These are phyloP conservation scores for Haliclystus octoradiatus DNA, from an alignment of 30 jellyfish, hydroid and myxozoan species.

Conservation along the genomic window DNA sequence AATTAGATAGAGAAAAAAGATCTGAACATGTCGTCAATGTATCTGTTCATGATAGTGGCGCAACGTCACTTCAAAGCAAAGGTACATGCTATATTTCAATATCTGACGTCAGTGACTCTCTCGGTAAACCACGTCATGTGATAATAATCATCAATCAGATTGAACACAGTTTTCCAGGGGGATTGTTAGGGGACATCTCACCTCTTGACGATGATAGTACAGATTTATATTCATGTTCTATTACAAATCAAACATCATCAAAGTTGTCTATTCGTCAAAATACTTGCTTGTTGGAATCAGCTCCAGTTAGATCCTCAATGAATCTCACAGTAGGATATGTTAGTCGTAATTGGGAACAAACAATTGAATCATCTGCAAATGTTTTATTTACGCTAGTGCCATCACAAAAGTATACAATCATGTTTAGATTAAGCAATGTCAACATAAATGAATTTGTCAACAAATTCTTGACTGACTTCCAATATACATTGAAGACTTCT, in stretches of 20 bases:
- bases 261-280: background rate
- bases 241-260: slow-evolving; percentile 1
- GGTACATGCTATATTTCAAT: slow-evolving; percentile 25
- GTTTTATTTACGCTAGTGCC: slow-evolving; percentile 12
- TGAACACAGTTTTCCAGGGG: slow-evolving; percentile 21
- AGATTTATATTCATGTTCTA: slow-evolving; percentile 42
- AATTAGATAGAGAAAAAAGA: slow-evolving; percentile 42
- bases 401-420: slow-evolving; percentile 18
- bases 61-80: slow-evolving; percentile 20
- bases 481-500: background rate
- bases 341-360: slow-evolving; percentile 1
- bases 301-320: slow-evolving; percentile 20
- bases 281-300: slow-evolving; percentile 33
- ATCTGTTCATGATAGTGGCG: slow-evolving; percentile 40
- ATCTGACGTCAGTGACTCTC: slow-evolving; percentile 53
- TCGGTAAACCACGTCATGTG: slow-evolving; percentile 34
- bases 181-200: slow-evolving; percentile 61
- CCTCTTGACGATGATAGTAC: slow-evolving; percentile 61
- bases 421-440: slow-evolving; percentile 24
- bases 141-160: slow-evolving; percentile 22
- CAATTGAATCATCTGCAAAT: slow-evolving; percentile 4
- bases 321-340: slow-evolving; percentile 5
- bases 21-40: slow-evolving; percentile 18
- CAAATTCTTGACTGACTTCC: background rate
- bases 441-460: background rate